Conservation (phyloP, 2,888 invertebrate species). For the Germaria angustata region DNA sequence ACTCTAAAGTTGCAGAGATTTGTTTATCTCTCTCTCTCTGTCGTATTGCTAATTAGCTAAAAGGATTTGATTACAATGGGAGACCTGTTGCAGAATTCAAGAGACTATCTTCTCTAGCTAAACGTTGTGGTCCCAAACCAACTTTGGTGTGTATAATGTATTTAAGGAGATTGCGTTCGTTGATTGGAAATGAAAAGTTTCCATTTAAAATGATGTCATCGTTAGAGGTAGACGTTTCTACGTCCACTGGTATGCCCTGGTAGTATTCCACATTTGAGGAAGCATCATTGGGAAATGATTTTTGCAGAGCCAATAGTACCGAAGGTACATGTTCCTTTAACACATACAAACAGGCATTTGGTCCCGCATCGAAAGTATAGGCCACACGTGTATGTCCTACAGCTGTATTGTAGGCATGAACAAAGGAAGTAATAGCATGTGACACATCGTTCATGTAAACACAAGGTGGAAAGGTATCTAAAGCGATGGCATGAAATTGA, state of each 20-base stretch:
- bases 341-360: slow-evolving; percentile 95
- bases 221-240: slow-evolving; percentile 34
- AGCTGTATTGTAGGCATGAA: slow-evolving; percentile 90
- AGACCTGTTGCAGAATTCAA: slow-evolving; percentile 76
- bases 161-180: slow-evolving; percentile 83
- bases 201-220: slow-evolving; percentile 52
- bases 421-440: slow-evolving; percentile 87
- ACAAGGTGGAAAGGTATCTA: slow-evolving; percentile 96
- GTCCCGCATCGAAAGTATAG: slow-evolving; percentile 99
- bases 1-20: slow-evolving; percentile 47
- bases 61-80: slow-evolving; percentile 62
- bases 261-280: slow-evolving; percentile 80
- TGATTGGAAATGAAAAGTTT: slow-evolving; percentile 63
- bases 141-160: slow-evolving; percentile 92
- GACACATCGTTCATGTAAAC: slow-evolving; percentile 95
- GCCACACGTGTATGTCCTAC: slow-evolving; percentile 87
- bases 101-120: slow-evolving; percentile 80
- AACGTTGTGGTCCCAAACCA: slow-evolving; percentile 87
- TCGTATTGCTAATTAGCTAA: too few relatives aligned
- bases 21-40: neutral
- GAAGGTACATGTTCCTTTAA: slow-evolving; percentile 87
- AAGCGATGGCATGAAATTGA: slow-evolving; percentile 95
- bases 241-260: slow-evolving; percentile 81
- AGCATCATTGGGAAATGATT: slow-evolving; percentile 85
- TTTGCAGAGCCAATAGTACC: slow-evolving; percentile 85